These are phyloP conservation scores for Sminthopsis crassicaudata DNA, from an alignment of 2,113 vertebrate genomes.

Conservation along the genomic window DNA sequence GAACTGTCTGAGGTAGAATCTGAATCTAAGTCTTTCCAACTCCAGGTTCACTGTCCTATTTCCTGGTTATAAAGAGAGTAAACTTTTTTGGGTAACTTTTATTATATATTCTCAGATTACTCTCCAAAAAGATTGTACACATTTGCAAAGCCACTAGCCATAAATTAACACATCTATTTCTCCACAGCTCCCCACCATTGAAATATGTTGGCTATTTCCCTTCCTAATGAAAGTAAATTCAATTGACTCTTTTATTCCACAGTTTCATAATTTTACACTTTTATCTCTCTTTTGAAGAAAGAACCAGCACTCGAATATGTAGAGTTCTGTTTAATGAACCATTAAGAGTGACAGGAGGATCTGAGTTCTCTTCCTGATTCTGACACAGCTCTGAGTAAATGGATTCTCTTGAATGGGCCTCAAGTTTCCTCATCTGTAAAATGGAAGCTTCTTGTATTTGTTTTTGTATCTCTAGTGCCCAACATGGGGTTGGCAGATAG, in stretches of 20 bases:
- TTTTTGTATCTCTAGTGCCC: neutral
- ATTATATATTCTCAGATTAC: no score
- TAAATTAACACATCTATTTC: neutral
- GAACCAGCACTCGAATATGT: slow-evolving; percentile 47
- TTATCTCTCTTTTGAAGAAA: slow-evolving; percentile 46
- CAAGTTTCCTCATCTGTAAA: neutral
- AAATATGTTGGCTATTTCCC: slow-evolving; percentile 56
- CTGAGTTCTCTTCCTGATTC: neutral
- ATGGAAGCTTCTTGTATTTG: neutral
- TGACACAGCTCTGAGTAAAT: neutral
- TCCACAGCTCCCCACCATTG: slow-evolving; percentile 55
- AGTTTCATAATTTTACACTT: neutral
- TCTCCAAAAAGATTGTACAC: neutral
- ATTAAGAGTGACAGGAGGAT: slow-evolving; percentile 14
- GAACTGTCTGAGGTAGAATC: neutral
- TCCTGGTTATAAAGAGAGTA: neutral
- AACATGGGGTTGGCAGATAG: neutral
- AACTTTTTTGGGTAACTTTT: neutral
- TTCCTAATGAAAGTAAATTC: slow-evolving; percentile 66
- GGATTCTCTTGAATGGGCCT: neutral
- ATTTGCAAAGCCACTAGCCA: neutral
- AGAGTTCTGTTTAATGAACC: slow-evolving; percentile 54
- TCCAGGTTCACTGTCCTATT: neutral
- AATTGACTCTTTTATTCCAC: slow-evolving; percentile 58
- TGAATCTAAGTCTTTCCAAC: neutral